Base-by-base conservation (phyloP, 2,888 invertebrate species). In the Caenorhabditis angaria region DNA sequence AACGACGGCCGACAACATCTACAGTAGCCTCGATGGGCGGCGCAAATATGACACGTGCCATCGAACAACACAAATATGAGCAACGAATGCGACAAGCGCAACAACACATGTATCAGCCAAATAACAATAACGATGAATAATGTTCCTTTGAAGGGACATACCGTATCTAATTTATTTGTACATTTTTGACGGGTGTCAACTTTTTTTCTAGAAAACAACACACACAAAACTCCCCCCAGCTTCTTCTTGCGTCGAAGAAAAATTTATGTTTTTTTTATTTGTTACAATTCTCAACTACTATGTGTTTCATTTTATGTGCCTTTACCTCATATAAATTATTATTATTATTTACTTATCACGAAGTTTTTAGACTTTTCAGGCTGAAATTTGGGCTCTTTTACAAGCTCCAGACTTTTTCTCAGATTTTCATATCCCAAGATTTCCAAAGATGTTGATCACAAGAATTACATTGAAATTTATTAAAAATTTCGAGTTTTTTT, bases 81-180 rank as follows among this genome's bases (percentile, higher is more conserved):
- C 65, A 60, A 32, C 27, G 86, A 20, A 73, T 85, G 57, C 73
- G 81, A 29, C 76, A 83, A 53, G 82, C 84, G 12, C 84, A 86
- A 57, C 83, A 84, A 61, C 86, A 86, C 70, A 83, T 85, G 83
- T 86, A 86, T 65, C 75, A 75, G 24, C 86, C 85, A 35, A 22
- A 8, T 2, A 54, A 54, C 24, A 28, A 54, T 28, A 28, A 54
- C 24, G 28, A 32, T 56, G 55, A 56, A 32, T 29, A 27, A 22
- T 51, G 22, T 12, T 18, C 41, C 32, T 12, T 32, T 32, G 32
- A 5, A n/a, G 32, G 5, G 12, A 32, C 32, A 5, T 32, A 8
- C 6, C 61, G 56, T 41, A 28, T 56, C 18, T 14, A 3, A 41
- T 14, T 12, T 41, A 41, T 41, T 41, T 41, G 41, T 41, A 41